Conservation (phyloP, 2,797 vertebrate genomes). For the Rallus crepitans region DNA sequence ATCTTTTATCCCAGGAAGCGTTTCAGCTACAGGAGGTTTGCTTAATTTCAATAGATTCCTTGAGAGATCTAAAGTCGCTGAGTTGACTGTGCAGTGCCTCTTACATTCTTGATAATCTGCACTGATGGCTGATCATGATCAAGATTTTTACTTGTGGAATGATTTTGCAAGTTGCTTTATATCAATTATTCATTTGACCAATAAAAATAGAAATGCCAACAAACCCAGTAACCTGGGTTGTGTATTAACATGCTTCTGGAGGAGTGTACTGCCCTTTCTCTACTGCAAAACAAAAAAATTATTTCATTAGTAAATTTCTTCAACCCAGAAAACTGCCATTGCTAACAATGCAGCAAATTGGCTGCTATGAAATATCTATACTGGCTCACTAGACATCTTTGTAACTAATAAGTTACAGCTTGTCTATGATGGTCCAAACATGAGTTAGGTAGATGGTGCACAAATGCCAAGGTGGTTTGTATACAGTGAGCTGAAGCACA, state of each 20-base stretch:
- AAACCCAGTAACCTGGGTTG: neutral
- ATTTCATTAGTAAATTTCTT: neutral
- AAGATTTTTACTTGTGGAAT: neutral
- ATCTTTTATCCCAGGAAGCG: fast-evolving
- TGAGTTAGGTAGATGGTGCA: neutral
- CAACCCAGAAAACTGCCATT: neutral
- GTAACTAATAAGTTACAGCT: neutral
- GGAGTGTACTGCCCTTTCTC: neutral
- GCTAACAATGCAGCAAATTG: neutral
- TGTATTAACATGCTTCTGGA: neutral
- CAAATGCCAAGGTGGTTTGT: neutral
- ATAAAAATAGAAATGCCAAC: neutral
- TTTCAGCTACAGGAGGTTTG: neutral
- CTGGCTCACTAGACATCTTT: neutral
- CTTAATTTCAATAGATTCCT: neutral
- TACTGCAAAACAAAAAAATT: neutral
- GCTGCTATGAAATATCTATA: neutral
- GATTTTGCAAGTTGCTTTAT: neutral
- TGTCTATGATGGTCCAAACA: neutral
- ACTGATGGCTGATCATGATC: neutral
- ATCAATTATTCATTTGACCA: neutral
- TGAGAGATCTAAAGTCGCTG: fast-evolving
- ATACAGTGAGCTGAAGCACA: fast-evolving
- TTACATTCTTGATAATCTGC: neutral
- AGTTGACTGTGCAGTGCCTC: neutral